Evolutionary conservation across 1,140 invertebrate genomes (phyloP), one percentile per base, ranked within the genome.

Genomic region (Cotesia typhae): DNA sequence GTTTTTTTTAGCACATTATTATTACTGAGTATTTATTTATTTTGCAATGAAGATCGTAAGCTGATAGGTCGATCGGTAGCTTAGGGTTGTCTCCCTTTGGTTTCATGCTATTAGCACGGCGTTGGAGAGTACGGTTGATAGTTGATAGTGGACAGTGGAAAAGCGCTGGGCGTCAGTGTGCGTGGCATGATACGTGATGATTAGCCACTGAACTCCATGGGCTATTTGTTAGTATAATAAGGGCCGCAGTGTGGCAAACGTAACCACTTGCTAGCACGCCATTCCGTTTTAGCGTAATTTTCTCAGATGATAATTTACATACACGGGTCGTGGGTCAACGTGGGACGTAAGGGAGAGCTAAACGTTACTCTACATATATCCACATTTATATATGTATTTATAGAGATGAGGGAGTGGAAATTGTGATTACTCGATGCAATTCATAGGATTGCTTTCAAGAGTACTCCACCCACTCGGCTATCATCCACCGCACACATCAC

Each of bases 221-320:
- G 83, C 84, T 82, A 87, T 87, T 87, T 86, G 85, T 87, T 86
- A 87, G 85, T 87, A 87, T 87, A 87, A 87, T 87, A 84, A 87
- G 83, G 77, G 78, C 80, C 78, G 84, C 82, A 84, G 84, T 83
- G 82, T 83, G 84, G 83, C 83, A 80, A 82, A 80, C 81, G 78
- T 85, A 86, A 86, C 84, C 85, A 80, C 84, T 82, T 75, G 82
- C 70, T 80, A 79, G 80, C 84, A 87, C 85, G 85, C 85, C 84
- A 87, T 76, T 74, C 79, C 83, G 83, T 82, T 86, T 85, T 84
- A 84, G 74, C 79, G 83, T 85, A 86, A 87, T 87, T 85, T 84
- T 84, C 80, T 72, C 80, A 84, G 83, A 84, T 85, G 80, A 77
- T 74, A 81, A 87, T 87, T 87, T 86, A 84, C 84, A 86, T 87